Evolutionary conservation across 2,888 invertebrate species (phyloP), one percentile per base, ranked within the genome.

Genomic region (Dryomyza anilis): DNA sequence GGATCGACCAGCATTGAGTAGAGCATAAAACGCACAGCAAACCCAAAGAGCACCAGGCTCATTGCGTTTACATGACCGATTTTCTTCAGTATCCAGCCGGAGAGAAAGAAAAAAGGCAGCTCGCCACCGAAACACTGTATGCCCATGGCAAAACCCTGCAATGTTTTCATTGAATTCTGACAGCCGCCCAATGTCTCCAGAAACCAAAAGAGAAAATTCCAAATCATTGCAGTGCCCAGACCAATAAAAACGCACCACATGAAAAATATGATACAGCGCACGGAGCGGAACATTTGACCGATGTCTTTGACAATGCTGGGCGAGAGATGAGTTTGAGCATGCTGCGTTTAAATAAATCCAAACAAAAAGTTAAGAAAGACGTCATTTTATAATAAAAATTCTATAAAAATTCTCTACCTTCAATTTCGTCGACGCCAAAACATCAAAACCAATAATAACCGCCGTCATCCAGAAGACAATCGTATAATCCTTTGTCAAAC

Each of bases 141-240:
- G 7, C 89, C 90, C 79, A 89, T 90, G 16, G 89, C 88, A 0
- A 91, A 81, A 0, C 93, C 93, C 78, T 92, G 89, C 16, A 92
- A 75, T 0, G 92, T 90, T 79, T 92, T 92, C n/a, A 89, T 85
- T 78, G 88, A 89, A 12, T 84, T 81, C 45, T 84, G 83, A 65
- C 85, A 87, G 10, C 75, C 72, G 0, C 89, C 89, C 63, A 94
- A 82, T 68, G 92, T 91, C 80, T 95, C 94, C 14, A 93, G 83
- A 71, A 91, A 88, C 91, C 93, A 94, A 78, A 94, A 94, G 0
- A 95, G 84, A 78, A 95, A 96, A 72, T 94, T 90, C 93, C 96
- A 96, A 23, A 95, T 85, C 0, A 95, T 83, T 0, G 93, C 94
- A 0, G 94, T 94, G 73, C 93, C 91, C 70, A 95, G 85, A 0